phyloP scores from a whole-genome alignment of 1,140 invertebrate species.

The Diuraphis noxia region DNA sequence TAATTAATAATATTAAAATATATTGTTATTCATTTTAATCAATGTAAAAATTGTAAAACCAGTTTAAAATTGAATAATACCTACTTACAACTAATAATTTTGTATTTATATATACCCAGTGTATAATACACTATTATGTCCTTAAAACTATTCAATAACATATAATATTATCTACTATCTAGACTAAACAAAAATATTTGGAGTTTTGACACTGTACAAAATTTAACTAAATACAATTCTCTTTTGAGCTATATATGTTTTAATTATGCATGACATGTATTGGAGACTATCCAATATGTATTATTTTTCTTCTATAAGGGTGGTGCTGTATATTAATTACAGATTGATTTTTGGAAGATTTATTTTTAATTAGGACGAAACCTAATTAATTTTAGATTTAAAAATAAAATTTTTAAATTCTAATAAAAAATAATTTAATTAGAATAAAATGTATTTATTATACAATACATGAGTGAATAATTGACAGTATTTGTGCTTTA shows the following conservation, averaged over 20 bases:
- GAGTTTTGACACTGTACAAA: too few species aligned
- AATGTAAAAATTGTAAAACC: neutral
- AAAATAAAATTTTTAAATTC: too few species aligned
- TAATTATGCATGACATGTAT: neutral
- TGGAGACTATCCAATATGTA: neutral
- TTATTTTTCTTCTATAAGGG: neutral
- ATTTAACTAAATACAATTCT: neutral
- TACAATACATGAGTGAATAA: slow-evolving; percentile 77
- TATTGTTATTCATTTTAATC: neutral
- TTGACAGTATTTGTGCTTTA: slow-evolving; percentile 83
- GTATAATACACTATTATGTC: neutral
- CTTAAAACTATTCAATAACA: neutral
- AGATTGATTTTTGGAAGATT: neutral
- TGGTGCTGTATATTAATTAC: neutral
- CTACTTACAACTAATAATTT: too few species aligned
- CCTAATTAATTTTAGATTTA: slow-evolving; percentile 14
- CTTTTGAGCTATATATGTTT: neutral
- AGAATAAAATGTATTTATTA: neutral
- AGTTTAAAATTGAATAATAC: too few species aligned
- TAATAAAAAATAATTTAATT: neutral
- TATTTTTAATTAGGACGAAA: neutral
- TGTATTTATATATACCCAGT: neutral
- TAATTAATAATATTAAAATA: slow-evolving; percentile 9
- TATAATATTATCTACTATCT: too few species aligned
- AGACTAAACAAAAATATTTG: neutral